Evolutionary conservation across 2,113 vertebrate species (phyloP), one percentile per base, ranked within the genome.

Genomic region (Leptocoma aspasia): DNA sequence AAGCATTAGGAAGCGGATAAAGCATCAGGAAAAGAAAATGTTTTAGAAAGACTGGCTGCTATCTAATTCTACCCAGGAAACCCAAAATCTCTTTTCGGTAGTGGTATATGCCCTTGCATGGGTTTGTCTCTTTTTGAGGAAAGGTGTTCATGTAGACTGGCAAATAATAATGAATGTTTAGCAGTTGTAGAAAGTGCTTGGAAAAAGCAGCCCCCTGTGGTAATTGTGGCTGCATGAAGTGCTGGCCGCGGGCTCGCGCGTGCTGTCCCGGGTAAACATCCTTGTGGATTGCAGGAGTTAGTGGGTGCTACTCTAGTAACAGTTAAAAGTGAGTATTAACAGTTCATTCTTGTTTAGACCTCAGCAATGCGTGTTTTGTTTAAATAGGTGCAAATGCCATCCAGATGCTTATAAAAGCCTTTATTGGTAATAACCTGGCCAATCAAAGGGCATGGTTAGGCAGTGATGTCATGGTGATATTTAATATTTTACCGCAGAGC

Each of bases 341-440:
- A 98, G 97, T 98, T 98, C 97, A 97, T 98, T 98, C 97, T 98
- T 98, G 97, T 98, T 98, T 97, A 98, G 97, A 97, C 97, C 97
- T 97, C 97, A 95, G 97, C 96, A 97, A 97, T 79, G 97, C 94
- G 97, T 98, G 98, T 98, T 98, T 98, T 98, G 98, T 97, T 97
- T 98, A 98, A 98, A 98, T 98, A 98, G 98, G 98, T 98, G 98
- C 98, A 98, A 99, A 99, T 98, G 97, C 90, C 90, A 96, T 97
- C 98, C 98, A 99, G 98, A 99, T 99, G 98, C 98, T 98, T 98
- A 96, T 92, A 95, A 98, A 98, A 93, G 90, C 91, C 96, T 98
- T 98, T 98, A 98, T 98, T 97, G 98, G 96, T 95, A 98, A 97
- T 98, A 97, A 91, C 93, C 83, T 97, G 95, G 96, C 98, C 98